phyloP scores from a whole-genome alignment of 2,888 invertebrate species.

The Uropetala carovei region DNA sequence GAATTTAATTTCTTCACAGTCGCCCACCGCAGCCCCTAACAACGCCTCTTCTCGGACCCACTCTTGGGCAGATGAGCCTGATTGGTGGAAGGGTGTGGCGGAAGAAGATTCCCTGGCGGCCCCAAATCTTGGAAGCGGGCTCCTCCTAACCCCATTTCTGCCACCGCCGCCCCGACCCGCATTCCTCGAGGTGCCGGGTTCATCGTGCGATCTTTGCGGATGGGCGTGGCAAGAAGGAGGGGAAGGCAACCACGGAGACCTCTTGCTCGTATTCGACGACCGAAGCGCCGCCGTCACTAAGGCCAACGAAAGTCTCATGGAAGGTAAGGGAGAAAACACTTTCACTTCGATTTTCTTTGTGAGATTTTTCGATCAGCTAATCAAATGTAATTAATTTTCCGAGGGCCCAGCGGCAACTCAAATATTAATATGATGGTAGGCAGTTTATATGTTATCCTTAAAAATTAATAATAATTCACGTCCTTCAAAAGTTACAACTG shows the following conservation, averaged over 20 bases:
- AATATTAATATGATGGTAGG: too few species aligned
- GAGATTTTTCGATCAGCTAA: too few species aligned
- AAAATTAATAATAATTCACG: too few species aligned
- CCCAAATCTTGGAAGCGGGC: slow-evolving; percentile 71
- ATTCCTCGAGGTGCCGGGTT: slow-evolving; percentile 79
- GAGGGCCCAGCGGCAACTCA: too few species aligned
- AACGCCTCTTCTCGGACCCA: not conserved
- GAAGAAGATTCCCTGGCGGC: slow-evolving; percentile 8
- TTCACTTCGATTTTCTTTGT: too few species aligned
- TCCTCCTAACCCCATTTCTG: slow-evolving; percentile 76
- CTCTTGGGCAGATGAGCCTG: not conserved
- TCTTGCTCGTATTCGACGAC: slow-evolving; percentile 31
- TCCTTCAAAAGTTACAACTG: too few species aligned
- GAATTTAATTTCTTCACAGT: not conserved
- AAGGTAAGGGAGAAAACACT: too few species aligned
- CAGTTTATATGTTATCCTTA: too few species aligned
- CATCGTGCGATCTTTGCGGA: slow-evolving; percentile 79
- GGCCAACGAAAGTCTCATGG: too few species aligned
- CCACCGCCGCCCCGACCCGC: slow-evolving; percentile 83
- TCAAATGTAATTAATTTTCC: too few species aligned
- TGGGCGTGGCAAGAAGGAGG: slow-evolving; percentile 47
- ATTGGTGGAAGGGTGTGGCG: slow-evolving; percentile 34
- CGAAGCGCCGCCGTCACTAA: not conserved
- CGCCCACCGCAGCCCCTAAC: not conserved
- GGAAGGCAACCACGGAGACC: slow-evolving; percentile 12